Base-by-base conservation (phyloP, 2,888 invertebrate species). In the Stratiomys singularior region DNA sequence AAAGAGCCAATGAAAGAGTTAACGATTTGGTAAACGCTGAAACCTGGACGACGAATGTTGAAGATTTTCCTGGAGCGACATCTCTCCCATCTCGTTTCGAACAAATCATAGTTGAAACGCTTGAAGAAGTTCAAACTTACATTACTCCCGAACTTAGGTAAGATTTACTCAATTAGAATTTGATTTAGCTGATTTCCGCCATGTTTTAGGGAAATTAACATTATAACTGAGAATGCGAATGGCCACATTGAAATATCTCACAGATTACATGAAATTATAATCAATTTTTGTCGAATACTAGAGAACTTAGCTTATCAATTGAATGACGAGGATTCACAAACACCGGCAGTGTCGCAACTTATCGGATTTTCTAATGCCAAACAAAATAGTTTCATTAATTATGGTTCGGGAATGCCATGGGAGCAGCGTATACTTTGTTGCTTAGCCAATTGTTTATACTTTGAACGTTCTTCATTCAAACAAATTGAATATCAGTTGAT, bases 381-480 rank as follows among this genome's bases (percentile, higher is more conserved):
- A 66, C 84, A 84, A 11, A 30, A 47, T 0, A 30, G 56, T 0
- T 81, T 83, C n/a, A 82, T 82, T 1, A 81, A 82, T 77, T 82
- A 82, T 77, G 37, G 9, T 3, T 76, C 84, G 76, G 83, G 87
- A 47, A 87, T 89, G 72, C 90, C 91, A 71, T 94, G 94, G 93
- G 95, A 95, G 85, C 93, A 93, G 82, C 90, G 94, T 77, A 89
- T 97, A 81, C 89, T 98, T 60, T 93, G 96, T 79, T 94, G 96
- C 74, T 89, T 96, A 79, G 95, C 96, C 82, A 97, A 98, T 87
- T 96, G 96, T 84, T 92, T 93, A 79, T 96, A 95, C 85, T 95
- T 96, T 5, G 90, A 93, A 77, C 91, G 91, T 79, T 90, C 91
- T 67, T 92, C 95, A 71, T 89, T 97, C 79, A 91, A 93, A 1